phyloP scores from a whole-genome alignment of 1,140 invertebrate genomes.

The Zaprionus inermis region DNA sequence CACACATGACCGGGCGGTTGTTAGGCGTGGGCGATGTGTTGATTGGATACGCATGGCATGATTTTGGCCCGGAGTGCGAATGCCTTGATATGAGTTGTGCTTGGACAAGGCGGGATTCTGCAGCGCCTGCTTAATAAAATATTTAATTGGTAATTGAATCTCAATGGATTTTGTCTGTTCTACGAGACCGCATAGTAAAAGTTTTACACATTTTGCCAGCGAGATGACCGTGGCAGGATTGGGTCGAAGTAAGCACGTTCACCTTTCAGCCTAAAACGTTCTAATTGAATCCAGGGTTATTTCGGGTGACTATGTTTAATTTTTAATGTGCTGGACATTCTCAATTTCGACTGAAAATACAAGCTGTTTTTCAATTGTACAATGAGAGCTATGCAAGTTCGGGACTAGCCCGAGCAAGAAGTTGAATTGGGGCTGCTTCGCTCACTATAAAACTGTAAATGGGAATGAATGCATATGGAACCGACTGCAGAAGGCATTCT shows the following conservation, averaged over 20 bases:
- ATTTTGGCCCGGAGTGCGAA: conserved; percentile 24
- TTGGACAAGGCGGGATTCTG: neutral
- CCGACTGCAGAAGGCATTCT: neutral
- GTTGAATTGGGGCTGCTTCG: neutral
- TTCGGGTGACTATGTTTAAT: neutral
- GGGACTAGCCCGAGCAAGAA: neutral
- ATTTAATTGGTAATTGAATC: conserved; percentile 18
- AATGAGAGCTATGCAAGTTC: neutral
- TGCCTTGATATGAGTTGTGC: neutral
- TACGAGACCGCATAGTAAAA: neutral
- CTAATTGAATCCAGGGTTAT: neutral
- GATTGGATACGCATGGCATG: conserved; percentile 60
- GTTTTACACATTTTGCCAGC: neutral
- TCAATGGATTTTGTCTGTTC: conserved; percentile 12
- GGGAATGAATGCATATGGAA: neutral
- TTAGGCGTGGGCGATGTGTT: conserved; percentile 57
- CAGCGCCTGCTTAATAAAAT: conserved; percentile 5
- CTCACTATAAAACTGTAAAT: neutral
- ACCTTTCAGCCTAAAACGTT: neutral
- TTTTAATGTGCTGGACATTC: neutral
- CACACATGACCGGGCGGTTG: conserved; percentile 58
- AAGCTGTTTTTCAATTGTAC: too few species aligned
- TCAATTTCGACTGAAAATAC: neutral
- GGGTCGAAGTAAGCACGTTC: neutral
- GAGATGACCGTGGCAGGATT: neutral